These are phyloP conservation scores for Pardosa pseudoannulata DNA, from an alignment of 2,888 invertebrate genomes.

Conservation along the genomic window DNA sequence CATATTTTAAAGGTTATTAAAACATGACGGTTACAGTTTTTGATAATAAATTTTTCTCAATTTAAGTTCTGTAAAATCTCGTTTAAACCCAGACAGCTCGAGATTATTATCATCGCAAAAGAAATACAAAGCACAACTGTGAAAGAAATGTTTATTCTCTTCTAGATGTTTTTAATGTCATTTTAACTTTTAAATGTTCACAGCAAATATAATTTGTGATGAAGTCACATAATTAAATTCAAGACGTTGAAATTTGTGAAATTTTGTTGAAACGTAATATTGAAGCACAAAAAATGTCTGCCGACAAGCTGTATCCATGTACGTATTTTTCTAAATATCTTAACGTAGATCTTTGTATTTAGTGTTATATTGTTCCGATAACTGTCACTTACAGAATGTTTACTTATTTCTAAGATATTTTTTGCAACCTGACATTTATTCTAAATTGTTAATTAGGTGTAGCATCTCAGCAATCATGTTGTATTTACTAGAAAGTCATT, in stretches of 20 bases:
- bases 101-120: slow-evolving; percentile 42
- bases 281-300: slow-evolving; percentile 63
- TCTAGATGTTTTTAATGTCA: not conserved
- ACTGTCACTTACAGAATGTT: too few relatives aligned
- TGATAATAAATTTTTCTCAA: slow-evolving; percentile 34
- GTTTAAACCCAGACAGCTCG: slow-evolving; percentile 65
- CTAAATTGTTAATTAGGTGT: too few relatives aligned
- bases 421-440: too few relatives aligned
- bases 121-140: not conserved
- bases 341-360: too few relatives aligned
- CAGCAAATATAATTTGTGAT: not conserved
- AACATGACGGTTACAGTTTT: slow-evolving; percentile 45
- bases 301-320: slow-evolving; percentile 70
- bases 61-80: slow-evolving; percentile 66
- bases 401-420: too few relatives aligned
- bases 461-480: too few relatives aligned
- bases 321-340: slow-evolving; percentile 25
- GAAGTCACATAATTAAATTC: not conserved
- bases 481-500: too few relatives aligned
- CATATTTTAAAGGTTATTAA: not conserved
- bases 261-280: slow-evolving; percentile 31
- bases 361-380: too few relatives aligned
- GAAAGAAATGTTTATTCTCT: not conserved
- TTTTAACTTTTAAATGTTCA: not conserved
- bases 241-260: slow-evolving; percentile 1